Conservation (phyloP, 2,113 vertebrate genomes). For the Saccopteryx bilineata region DNA sequence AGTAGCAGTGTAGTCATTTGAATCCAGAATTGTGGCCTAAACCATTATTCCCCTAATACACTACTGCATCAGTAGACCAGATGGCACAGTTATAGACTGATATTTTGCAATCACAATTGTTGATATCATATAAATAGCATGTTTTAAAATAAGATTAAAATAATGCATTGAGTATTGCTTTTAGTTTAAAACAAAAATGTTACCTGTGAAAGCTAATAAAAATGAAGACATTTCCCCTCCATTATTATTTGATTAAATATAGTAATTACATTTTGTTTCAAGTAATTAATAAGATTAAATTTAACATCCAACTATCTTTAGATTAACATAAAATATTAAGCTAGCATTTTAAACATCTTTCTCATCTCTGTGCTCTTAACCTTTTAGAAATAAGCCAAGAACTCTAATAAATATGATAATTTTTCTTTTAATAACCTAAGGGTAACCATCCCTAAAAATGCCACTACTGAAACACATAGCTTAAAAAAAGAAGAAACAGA, state of each 20-base stretch:
- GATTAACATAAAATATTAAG: background rate
- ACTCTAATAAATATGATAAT: no score
- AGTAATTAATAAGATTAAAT: background rate
- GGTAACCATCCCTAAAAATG: no score
- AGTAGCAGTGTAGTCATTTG: background rate
- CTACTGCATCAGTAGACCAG: background rate
- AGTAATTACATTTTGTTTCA: conserved; percentile 41
- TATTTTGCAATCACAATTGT: background rate
- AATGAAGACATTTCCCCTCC: background rate
- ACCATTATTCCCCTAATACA: background rate
- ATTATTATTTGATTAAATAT: background rate
- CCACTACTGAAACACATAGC: no score
- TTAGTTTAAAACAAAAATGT: conserved; percentile 9
- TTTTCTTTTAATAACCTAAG: no score
- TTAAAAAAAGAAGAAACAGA: no score
- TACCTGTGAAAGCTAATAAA: conserved; percentile 23
- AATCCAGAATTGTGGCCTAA: background rate
- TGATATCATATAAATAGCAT: conserved; percentile 10
- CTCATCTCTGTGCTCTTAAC: background rate
- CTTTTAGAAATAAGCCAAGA: background rate
- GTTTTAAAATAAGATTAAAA: conserved; percentile 10
- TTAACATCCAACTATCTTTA: conserved; percentile 33
- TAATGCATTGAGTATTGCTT: background rate
- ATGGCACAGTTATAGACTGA: background rate
- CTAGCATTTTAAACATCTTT: conserved; percentile 1